Base-by-base conservation (phyloP, 2,113 vertebrate species). In the Carettochelys insculpta region DNA sequence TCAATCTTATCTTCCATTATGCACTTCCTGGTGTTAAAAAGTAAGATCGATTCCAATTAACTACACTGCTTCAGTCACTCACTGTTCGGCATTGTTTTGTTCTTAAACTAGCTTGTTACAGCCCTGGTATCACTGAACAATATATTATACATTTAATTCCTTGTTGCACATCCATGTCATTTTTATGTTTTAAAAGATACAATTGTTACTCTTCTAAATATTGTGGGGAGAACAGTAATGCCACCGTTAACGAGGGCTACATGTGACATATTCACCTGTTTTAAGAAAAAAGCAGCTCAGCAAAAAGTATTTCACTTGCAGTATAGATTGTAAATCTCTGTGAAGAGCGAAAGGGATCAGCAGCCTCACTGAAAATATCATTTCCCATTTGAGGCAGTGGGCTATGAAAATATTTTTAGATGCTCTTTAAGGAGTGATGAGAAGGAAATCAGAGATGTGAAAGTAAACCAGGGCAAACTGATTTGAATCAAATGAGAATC, bases 31-130 rank as follows among this genome's bases (percentile, higher is more conserved):
- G 94, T 96, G 94, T 93, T 97, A 97, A 97, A 97, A 97, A 94
- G 91, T 93, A 90, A 97, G 92, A 97, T 97, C 93, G 93, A 95
- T 97, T 97, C 96, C 97, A 96, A 97, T 98, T 97, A 97, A 97
- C 80, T 94, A 89, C 90, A 94, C 80, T 87, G 52, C 77, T 94
- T 97, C 92, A 97, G 95, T 95, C 89, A 92, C 96, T 95, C 95
- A 83, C 83, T 85, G 85, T 92, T 96, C 73, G 79, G 61, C 2
- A 53, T 84, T 82, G 85, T 85, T 89, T 85, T 92, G 41, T 82
- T 90, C 52, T 82, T 82, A 47, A 71, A 87, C 82, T 73, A 89
- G 87, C 29, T 90, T 50, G 7, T 92, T 92, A 92, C 90, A 95
- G 47, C 58, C 80, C 56, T 88, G 91, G 88, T 95, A 94, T 90